Conservation (phyloP, 2,113 vertebrate species). For the Nesospiza acunhae region DNA sequence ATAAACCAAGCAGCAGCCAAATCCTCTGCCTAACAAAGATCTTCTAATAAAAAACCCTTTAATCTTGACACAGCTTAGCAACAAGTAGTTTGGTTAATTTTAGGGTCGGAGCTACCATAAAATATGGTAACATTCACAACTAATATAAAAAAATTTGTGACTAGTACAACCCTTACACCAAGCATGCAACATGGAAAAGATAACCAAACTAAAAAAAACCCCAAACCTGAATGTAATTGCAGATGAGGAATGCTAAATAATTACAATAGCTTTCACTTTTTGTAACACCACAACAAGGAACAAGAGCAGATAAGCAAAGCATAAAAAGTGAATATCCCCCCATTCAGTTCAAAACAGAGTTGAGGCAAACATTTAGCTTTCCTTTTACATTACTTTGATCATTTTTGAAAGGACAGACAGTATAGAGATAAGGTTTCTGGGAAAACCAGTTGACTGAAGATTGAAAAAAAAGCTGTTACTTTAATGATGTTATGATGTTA, state of each 20-base stretch:
- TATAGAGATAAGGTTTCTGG: constrained; percentile 24
- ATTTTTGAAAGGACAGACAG: constrained; percentile 26
- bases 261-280: not conserved
- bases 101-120: not conserved
- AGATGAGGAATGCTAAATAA: constrained; percentile 6
- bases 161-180: not conserved
- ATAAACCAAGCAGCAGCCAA: not conserved
- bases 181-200: not conserved
- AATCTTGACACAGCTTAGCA: not conserved
- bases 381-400: constrained; percentile 33
- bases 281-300: constrained; percentile 9
- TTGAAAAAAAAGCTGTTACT: constrained; percentile 3
- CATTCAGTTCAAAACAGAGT: not conserved
- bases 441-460: constrained; percentile 14
- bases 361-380: not conserved
- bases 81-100: not conserved
- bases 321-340: not conserved
- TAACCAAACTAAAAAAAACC: not conserved
- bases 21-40: not conserved
- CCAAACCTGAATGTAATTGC: not conserved
- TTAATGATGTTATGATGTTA: not conserved
- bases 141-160: not conserved
- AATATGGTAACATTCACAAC: not conserved
- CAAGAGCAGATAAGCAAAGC: constrained; percentile 16
- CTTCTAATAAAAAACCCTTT: not conserved